phyloP scores from a whole-genome alignment of 2,113 vertebrate genomes.

The Dasypus novemcinctus region DNA sequence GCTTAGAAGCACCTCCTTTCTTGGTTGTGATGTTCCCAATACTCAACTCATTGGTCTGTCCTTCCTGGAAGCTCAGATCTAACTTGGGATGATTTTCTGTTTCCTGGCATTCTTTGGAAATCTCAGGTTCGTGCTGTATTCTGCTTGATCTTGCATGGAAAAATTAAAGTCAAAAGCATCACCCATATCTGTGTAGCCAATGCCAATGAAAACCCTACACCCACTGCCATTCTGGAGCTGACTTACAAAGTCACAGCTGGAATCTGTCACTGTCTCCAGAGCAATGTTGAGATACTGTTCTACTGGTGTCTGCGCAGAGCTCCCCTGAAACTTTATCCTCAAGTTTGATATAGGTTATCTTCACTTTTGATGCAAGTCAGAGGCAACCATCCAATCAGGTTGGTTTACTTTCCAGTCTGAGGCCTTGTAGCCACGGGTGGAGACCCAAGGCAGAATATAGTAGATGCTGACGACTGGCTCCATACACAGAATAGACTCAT shows the following conservation, averaged over 20 bases:
- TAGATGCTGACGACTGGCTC: neutral
- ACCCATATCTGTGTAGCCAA: conserved; percentile 89
- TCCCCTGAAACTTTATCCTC: too few relatives aligned
- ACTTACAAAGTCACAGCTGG: too few relatives aligned
- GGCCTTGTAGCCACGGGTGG: conserved; percentile 82
- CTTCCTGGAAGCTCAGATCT: too few relatives aligned
- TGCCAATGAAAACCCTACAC: conserved; percentile 83
- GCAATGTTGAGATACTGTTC: conserved; percentile 83
- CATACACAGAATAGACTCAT: neutral
- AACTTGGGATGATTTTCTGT: too few relatives aligned
- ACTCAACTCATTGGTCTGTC: too few relatives aligned
- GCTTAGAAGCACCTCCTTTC: too few relatives aligned
- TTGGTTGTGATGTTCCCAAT: too few relatives aligned
- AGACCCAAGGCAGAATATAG: neutral
- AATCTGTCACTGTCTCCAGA: too few relatives aligned
- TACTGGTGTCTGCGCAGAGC: conserved; percentile 87
- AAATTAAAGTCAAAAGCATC: conserved; percentile 95
- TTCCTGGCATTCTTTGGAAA: too few relatives aligned
- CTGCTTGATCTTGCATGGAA: conserved; percentile 89
- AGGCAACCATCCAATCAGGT: conserved; percentile 91
- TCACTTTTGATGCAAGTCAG: conserved; percentile 90
- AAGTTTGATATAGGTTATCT: conserved; percentile 87
- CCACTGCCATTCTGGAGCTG: too few relatives aligned
- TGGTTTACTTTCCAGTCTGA: conserved; percentile 89
- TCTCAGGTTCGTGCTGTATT: too few relatives aligned